Evolutionary conservation across 2,888 invertebrate species (phyloP), one percentile per base, ranked within the genome.

Genomic region (Thelaira solivaga): DNA sequence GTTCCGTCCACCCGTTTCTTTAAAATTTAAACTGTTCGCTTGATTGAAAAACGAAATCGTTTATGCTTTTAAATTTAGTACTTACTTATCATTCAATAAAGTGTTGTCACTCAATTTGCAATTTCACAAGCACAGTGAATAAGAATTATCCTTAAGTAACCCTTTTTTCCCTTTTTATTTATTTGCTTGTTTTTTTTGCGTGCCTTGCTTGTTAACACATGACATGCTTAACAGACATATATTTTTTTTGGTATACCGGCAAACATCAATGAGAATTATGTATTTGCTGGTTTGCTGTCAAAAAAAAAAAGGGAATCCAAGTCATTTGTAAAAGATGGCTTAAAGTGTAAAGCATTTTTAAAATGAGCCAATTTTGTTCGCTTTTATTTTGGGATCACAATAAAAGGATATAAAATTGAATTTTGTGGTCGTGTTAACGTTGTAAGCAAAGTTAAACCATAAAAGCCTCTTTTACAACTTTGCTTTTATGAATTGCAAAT

Each of bases 41-140:
- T 59, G 59, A 47, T 39, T 68, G 11, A 22, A 29, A 49, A 39
- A 49, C 29, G 20, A 39, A 49, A 39, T 49, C 29, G 10, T 26
- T 29, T 59, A 51, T 22, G n/a, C 36, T 13, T 69, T 61, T 61
- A 65, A 71, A 65, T 71, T 65, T 47, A 72, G 57, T 77, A n/a
- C n/a, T n/a, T n/a, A n/a, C n/a, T n/a, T n/a, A 57, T 67, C 20
- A 61, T 68, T 16, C 41, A 41, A 41, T 57, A 72, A 72, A 34
- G 62, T 47, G 20, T 68, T 77, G 67, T 29, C 76, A 77, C 67
- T 72, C 62, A 67, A 77, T 68, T 67, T 55, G 47, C 61, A 77
- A 57, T 45, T 53, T 45, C 61, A 68, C 57, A n/a, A 26, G 55
- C 39, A 43, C 53, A 34, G 16, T 49, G 41, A 62, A 68, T 39